Conservation (phyloP, 2,797 vertebrate genomes). For the Heteromormyrus szaboi region DNA sequence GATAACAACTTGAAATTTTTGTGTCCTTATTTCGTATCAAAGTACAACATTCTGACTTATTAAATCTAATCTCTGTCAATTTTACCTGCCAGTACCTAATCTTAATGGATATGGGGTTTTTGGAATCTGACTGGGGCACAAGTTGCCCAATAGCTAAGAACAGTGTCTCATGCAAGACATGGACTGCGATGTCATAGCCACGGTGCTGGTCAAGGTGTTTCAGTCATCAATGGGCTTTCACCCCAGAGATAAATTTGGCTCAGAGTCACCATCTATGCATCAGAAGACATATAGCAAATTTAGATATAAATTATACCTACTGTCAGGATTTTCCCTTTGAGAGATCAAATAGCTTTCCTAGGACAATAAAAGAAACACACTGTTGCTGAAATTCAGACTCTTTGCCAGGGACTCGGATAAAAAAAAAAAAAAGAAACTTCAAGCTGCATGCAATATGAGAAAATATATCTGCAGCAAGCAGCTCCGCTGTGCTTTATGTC, state of each 20-base stretch:
- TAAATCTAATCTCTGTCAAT: background rate
- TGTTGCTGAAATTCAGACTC: background rate
- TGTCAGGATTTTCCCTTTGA: background rate
- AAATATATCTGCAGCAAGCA: background rate
- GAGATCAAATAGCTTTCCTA: background rate
- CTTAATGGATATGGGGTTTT: background rate
- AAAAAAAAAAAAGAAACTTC: background rate
- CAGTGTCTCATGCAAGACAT: background rate
- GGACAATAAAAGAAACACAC: background rate
- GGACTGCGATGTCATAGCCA: background rate
- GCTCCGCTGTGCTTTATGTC: background rate
- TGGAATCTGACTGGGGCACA: background rate
- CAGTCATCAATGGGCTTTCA: background rate
- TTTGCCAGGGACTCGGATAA: background rate
- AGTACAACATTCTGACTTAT: background rate
- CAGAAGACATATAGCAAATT: background rate
- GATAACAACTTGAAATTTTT: background rate
- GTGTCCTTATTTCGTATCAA: background rate
- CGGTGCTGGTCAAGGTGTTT: background rate
- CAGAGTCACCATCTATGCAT: background rate
- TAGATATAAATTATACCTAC: background rate
- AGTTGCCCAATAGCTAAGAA: background rate
- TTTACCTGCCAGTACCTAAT: background rate
- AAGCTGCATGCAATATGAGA: background rate
- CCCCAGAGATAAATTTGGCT: background rate